A percentile compares a stretch with the other conserved stretches of the same genome.
These are phyloP conservation scores for Brachionus sp. DNA, from an alignment of 1,140 invertebrate genomes.

Conservation along the genomic window DNA sequence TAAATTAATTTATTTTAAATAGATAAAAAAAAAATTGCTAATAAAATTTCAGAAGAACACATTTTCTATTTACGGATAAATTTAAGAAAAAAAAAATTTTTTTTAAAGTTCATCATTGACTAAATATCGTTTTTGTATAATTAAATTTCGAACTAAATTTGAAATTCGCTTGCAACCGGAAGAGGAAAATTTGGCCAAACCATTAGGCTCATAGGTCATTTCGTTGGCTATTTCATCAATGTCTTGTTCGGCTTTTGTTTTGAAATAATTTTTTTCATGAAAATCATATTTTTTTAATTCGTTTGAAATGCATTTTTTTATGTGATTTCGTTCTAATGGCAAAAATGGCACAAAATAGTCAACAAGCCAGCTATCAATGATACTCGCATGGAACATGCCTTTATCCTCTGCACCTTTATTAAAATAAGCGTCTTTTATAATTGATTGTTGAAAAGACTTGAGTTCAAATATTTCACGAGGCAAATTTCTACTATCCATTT, in stretches of 20 bases:
- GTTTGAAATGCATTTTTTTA: constrained; percentile 68
- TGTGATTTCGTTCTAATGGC: constrained; percentile 79
- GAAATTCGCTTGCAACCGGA: constrained; percentile 63
- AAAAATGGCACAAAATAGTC: constrained; percentile 90
- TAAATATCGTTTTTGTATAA: constrained; percentile 9
- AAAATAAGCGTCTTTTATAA: constrained; percentile 71
- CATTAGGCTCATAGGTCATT: constrained; percentile 60
- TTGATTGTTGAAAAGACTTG: constrained; percentile 72
- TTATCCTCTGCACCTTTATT: constrained; percentile 62
- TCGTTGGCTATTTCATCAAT: constrained; percentile 51
- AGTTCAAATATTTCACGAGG: constrained; percentile 52
- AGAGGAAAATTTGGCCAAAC: constrained; percentile 58
- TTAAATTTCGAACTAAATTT: constrained; percentile 54
- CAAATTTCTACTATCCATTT: neutral
- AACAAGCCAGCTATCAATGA: constrained; percentile 79
- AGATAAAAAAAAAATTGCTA: neutral
- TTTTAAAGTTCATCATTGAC: constrained; percentile 35
- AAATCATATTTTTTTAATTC: constrained; percentile 50
- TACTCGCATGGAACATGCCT: constrained; percentile 71
- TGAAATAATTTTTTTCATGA: neutral
- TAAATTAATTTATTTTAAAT: neutral
- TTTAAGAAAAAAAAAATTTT: neutral
- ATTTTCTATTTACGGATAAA: neutral
- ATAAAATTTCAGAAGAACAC: neutral
- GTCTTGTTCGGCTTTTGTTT: constrained; percentile 7